Base-by-base conservation (phyloP, 2,888 invertebrate species). In the Ophion slaviceki region DNA sequence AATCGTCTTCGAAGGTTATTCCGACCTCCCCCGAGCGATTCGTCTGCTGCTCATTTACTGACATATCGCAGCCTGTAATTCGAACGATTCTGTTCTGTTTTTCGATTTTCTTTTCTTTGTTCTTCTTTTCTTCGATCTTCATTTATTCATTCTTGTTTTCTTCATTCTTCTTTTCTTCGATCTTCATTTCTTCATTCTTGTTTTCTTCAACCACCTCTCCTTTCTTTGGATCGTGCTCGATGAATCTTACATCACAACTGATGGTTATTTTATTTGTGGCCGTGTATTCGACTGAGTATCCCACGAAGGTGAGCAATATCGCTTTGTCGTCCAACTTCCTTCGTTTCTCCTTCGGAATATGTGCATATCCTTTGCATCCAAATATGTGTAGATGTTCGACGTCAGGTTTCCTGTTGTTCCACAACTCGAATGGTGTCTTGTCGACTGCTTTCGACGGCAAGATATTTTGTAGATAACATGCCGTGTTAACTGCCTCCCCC, bases 291-390 rank as follows among this genome's bases (percentile, higher is more conserved):
- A 62, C 59, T 24, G 85, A 45, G 68, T 89, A 88, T 20, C 88
- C 87, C 17, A 89, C 72, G 24, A 87, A 87, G 0, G 28, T 85
- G n/a, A 79, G 45, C 53, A 75, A 14, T 36, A 53, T n/a, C 1
- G 88, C 84, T 70, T 88, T 88, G 32, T 74, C 68, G 14, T 87
- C 88, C 10, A 87, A 32, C 32, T 88, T 88, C 20, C 62, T 70
- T 66, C 87, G 53, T 32, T 84, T 61, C 61, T 88, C 85, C 17
- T 86, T 84, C 7, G 82, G 85, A 7, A 87, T 24, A 14, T 82
- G 85, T 10, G 78, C 84, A 17, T 85, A 86, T 3, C 66, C 85
- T 0, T 74, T 59, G 57, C 80, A 75, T 0, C 89, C 90, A 80
- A 90, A 90, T 24, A 87, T 67, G 2, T 71, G 77, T 17, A 89